Conservation (phyloP, 2,113 vertebrate genomes). For the Xiphophorus couchianus region DNA sequence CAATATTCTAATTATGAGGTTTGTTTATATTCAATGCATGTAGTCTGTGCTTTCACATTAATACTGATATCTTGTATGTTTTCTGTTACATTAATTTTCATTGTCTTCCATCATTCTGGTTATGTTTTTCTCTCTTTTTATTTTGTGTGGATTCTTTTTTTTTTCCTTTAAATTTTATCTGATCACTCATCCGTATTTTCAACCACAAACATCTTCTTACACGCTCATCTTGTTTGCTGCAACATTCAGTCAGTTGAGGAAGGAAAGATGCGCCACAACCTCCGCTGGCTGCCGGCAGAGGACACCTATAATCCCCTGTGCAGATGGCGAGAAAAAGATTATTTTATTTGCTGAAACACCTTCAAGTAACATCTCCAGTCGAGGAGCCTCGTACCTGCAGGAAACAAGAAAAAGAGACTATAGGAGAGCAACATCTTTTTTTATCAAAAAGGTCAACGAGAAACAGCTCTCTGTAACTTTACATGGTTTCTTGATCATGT, state of each 20-base stretch:
- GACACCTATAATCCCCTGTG: slow-evolving; percentile 58
- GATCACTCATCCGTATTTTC: neutral
- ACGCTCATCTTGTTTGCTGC: neutral
- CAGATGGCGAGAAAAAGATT: slow-evolving; percentile 60
- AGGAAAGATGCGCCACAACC: slow-evolving; percentile 42
- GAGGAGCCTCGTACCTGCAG: slow-evolving; percentile 32
- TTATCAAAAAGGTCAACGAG: slow-evolving; percentile 42
- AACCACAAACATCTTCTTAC: neutral
- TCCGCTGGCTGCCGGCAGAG: slow-evolving; percentile 48
- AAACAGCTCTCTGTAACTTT: slow-evolving; percentile 53
- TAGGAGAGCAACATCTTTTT: slow-evolving; percentile 36
- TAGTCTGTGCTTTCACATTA: neutral
- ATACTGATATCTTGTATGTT: slow-evolving; percentile 22
- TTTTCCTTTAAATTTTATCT: neutral
- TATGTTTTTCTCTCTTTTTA: neutral
- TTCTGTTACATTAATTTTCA: slow-evolving; percentile 15
- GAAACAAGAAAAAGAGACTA: slow-evolving; percentile 53
- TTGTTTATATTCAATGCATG: neutral
- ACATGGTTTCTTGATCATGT: slow-evolving; percentile 61
- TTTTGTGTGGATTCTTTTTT: neutral
- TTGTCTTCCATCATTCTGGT: neutral
- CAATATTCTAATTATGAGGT: slow-evolving; percentile 3
- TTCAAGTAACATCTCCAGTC: slow-evolving; percentile 56
- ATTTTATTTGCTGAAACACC: slow-evolving; percentile 57
- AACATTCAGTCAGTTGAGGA: slow-evolving; percentile 38